Evolutionary conservation across 37 sponge, comb jelly and placozoan genomes (phyloP), one percentile per base, ranked within the genome.

Genomic region (Hexactinellida sp.): DNA sequence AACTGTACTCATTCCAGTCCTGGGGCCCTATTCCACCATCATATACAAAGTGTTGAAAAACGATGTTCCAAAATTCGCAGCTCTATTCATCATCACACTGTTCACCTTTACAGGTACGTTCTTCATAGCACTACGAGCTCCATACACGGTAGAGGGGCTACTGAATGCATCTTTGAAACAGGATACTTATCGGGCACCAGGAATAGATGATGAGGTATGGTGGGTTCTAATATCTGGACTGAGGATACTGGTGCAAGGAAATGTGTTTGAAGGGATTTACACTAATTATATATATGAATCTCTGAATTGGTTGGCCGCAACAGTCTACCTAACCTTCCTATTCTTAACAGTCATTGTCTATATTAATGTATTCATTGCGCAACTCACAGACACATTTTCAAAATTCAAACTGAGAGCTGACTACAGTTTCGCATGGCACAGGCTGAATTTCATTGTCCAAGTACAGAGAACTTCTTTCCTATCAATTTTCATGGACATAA

Each of bases 321-420:
- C 30, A 10, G 13, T 63, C 76, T 63, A 63, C 30, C 30, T 63
- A n/a, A 63, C 76, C 76, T 63, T 63, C 30, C 76, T 63, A 63
- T 63, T 63, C 76, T n/a, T 63, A 10, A 63, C 34, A 21, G 21
- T 63, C 28, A n/a, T 63, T 1, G 76, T 63, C 32, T 63, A 21
- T 28, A 1, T 63, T 28, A 63, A 63, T n/a, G 76, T 63, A n/a
- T 63, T 63, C 76, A 63, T 63, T 63, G 76, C 76, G 19, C 76
- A 63, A 63, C 21, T 63, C 13, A 21, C 76, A 7, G 76, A 63
- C 34, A 63, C 76, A 23, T 63, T 21, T n/a, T 10, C 28, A 7
- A 63, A 10, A n/a, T 63, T 63, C 13, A 28, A n/a, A 63, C 32
- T 3, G 34, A 23, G 30, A 63, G 76, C 76, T 7, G 76, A 63